Conservation (phyloP, 2,797 vertebrate species). For the Orestias chungarensis region DNA sequence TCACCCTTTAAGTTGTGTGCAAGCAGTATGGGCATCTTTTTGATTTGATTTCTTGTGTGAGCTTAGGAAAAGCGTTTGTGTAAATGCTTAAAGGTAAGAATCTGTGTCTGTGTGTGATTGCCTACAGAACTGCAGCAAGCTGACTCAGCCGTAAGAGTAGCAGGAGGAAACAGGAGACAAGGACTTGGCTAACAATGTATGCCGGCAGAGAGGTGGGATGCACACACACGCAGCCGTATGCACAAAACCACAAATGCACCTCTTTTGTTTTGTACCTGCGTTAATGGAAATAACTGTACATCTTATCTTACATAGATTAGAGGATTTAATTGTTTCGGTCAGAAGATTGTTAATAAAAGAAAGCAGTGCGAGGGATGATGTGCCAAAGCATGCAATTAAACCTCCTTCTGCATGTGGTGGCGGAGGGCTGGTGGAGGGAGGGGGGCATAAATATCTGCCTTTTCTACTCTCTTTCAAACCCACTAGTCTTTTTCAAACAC, state of each 20-base stretch:
- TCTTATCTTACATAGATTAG: slow-evolving; percentile 71
- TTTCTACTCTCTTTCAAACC: slow-evolving; percentile 65
- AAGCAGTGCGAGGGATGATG: slow-evolving; percentile 37
- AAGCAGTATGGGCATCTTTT: slow-evolving; percentile 26
- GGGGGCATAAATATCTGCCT: slow-evolving; percentile 78
- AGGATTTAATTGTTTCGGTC: slow-evolving; percentile 71
- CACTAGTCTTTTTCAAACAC: slow-evolving; percentile 78
- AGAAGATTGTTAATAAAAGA: slow-evolving; percentile 54
- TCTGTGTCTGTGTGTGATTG: slow-evolving; percentile 13
- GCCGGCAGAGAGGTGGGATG: slow-evolving; percentile 58
- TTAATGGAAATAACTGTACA: slow-evolving; percentile 67
- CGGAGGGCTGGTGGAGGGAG: background rate
- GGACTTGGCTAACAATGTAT: slow-evolving; percentile 61
- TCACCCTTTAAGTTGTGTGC: slow-evolving; percentile 21
- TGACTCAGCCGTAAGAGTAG: slow-evolving; percentile 67
- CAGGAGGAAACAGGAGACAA: slow-evolving; percentile 72
- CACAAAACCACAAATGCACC: slow-evolving; percentile 12
- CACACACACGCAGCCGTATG: slow-evolving; percentile 8
- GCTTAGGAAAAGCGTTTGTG: slow-evolving; percentile 14
- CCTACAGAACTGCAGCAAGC: slow-evolving; percentile 47
- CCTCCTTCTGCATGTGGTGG: slow-evolving; percentile 26
- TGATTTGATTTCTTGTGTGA: slow-evolving; percentile 21
- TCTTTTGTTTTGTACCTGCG: slow-evolving; percentile 50
- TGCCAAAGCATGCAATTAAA: slow-evolving; percentile 65
- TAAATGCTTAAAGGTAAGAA: slow-evolving; percentile 9